Conservation (phyloP, 1,140 invertebrate genomes). For the Drosophila simulans region DNA sequence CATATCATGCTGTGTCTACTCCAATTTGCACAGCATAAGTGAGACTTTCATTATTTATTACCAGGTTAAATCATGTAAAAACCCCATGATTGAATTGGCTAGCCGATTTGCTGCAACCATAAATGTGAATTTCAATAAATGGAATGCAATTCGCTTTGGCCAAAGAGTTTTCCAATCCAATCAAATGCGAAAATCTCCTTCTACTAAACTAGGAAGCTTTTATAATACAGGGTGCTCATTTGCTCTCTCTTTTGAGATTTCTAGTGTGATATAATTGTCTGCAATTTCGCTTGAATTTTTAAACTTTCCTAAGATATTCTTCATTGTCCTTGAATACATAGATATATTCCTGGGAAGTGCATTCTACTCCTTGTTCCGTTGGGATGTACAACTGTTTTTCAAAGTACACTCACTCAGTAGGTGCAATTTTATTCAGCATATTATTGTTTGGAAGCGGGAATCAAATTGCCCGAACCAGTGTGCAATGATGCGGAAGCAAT, state of each 20-base stretch:
- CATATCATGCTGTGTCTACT: neutral
- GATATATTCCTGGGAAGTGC: neutral
- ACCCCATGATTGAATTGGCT: neutral
- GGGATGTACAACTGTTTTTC: neutral
- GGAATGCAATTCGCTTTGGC: neutral
- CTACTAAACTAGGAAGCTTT: too few species aligned
- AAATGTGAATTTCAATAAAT: neutral
- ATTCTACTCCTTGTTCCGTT: neutral
- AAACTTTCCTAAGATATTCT: neutral
- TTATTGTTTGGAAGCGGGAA: constrained; percentile 31
- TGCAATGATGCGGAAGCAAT: constrained; percentile 59
- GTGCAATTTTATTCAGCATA: constrained; percentile 22
- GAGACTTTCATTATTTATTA: constrained; percentile 9
- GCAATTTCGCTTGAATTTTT: neutral
- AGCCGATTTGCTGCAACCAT: neutral
- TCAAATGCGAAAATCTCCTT: neutral
- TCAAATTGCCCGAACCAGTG: constrained; percentile 51
- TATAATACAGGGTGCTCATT: too few species aligned
- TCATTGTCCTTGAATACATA: neutral
- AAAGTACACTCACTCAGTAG: neutral
- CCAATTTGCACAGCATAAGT: constrained; percentile 1
- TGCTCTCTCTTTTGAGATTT: neutral
- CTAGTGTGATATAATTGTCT: neutral
- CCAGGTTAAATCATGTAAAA: neutral
- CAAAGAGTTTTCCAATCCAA: neutral